These are phyloP conservation scores for Leptinotarsa lineolata DNA, from an alignment of 1,140 invertebrate species.

Conservation along the genomic window DNA sequence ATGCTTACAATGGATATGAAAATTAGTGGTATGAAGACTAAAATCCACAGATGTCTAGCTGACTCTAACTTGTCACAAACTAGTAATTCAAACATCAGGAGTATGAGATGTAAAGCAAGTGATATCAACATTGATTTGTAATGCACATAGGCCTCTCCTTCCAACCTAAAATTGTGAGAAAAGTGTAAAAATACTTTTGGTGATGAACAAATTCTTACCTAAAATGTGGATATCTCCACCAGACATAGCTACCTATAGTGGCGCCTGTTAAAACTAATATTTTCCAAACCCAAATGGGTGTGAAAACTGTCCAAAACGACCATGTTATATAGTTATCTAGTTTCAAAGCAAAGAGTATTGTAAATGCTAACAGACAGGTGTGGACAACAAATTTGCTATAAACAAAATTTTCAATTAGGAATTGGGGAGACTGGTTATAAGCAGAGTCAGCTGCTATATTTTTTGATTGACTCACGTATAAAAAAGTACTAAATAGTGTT, in stretches of 20 bases:
- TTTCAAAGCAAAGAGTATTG: slow-evolving; percentile 84
- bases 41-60: slow-evolving; percentile 87
- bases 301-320: slow-evolving; percentile 94
- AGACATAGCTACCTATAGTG: slow-evolving; percentile 87
- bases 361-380: slow-evolving; percentile 88
- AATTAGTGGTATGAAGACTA: slow-evolving; percentile 95
- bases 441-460: too few relatives aligned
- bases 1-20: slow-evolving; percentile 96
- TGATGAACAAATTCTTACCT: slow-evolving; percentile 62
- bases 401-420: slow-evolving; percentile 35
- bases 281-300: slow-evolving; percentile 97
- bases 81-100: slow-evolving; percentile 95
- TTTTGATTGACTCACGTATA: too few relatives aligned
- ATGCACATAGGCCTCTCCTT: slow-evolving; percentile 94
- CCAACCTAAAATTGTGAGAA: slow-evolving; percentile 70
- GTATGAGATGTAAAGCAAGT: slow-evolving; percentile 87
- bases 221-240: slow-evolving; percentile 93
- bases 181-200: neutral
- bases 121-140: slow-evolving; percentile 97
- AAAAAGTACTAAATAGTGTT: too few relatives aligned
- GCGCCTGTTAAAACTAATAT: slow-evolving; percentile 86
- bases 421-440: too few relatives aligned
- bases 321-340: slow-evolving; percentile 84
- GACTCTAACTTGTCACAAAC: slow-evolving; percentile 94
- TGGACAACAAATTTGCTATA: slow-evolving; percentile 96